Conservation (phyloP, 2,113 vertebrate species). For the Willisornis vidua region DNA sequence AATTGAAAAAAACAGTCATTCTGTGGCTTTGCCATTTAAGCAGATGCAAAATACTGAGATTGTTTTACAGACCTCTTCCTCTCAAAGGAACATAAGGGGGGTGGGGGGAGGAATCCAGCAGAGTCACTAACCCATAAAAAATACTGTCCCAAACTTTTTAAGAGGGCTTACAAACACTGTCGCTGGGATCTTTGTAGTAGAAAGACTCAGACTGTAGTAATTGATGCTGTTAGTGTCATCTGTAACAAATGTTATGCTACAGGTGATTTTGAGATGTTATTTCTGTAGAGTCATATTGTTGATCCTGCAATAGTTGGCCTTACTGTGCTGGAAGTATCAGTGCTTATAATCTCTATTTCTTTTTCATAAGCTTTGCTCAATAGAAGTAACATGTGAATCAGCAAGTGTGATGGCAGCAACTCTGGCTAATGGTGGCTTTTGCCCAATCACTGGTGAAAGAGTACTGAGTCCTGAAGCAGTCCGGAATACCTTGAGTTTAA, state of each 20-base stretch:
- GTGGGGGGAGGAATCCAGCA: background rate
- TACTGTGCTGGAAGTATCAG: background rate
- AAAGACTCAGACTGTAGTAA: background rate
- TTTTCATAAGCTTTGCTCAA: slow-evolving; percentile 89
- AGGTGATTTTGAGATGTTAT: background rate
- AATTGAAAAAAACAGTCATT: background rate
- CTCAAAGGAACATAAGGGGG: slow-evolving; percentile 1
- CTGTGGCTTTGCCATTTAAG: slow-evolving; percentile 27
- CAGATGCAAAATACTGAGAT: slow-evolving; percentile 38
- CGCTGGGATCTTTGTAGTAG: background rate
- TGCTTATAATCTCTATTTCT: slow-evolving; percentile 21
- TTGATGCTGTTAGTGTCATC: background rate
- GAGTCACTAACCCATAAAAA: background rate
- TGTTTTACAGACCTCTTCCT: slow-evolving; percentile 10
- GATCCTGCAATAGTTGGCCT: background rate
- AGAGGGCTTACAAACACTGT: slow-evolving; percentile 17
- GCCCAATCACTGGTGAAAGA: slow-evolving; percentile 95
- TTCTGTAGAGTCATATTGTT: background rate
- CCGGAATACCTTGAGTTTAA: slow-evolving; percentile 94
- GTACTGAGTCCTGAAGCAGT: slow-evolving; percentile 95
- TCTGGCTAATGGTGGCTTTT: slow-evolving; percentile 96
- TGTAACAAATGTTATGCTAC: background rate
- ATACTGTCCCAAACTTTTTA: background rate
- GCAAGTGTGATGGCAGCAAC: slow-evolving; percentile 98
- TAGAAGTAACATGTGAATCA: slow-evolving; percentile 97